Evolutionary conservation across 2,113 vertebrate species (phyloP), one percentile per base, ranked within the genome.

Genomic region (Orientallactaga bullata): DNA sequence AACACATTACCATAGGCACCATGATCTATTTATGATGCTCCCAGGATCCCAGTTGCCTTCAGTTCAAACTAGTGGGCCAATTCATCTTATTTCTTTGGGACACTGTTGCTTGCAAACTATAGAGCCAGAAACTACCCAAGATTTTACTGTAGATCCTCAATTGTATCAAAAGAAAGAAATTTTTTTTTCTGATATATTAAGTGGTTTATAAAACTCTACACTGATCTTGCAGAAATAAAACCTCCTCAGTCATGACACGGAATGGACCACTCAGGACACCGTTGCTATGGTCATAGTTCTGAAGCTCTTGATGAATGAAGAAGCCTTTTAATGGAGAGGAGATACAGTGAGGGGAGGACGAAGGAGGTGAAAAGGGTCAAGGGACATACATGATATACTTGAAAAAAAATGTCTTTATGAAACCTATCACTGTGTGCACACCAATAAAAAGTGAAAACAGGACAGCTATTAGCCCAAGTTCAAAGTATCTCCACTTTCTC

Each of bases 101-200:
- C 20, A 47, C 39, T 51, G 18, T 88, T 35, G 78, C 60, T 85
- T 68, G 23, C 3, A 6, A 80, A 51, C 39, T 42, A 12, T 26
- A 11, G 17, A 92, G 20, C 42, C 82, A 92, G 51, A 37, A 90
- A 84, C 65, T 28, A 66, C 39, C 35, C 12, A 81, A 1, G 32
- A 13, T 78, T 94, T 61, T 79, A 35, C 18, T 68, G 23, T 26
- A 85, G 11, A 30, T 58, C 77, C n/a, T 47, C 79, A 28, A 66
- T 85, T 26, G n/a, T 93, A n/a, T 85, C 65, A 60, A 71, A 65
- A 71, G 65, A 74, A 94, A 93, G 32, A 2, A 78, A 85, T 83
- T 74, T 47, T 47, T 47, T 85, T 93, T 90, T 63, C n/a, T 60
- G 42, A 5, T 15, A 15, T 92, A 90, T 15, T 76, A 71, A 81